Evolutionary conservation across 2,797 vertebrate genomes (phyloP).

Genomic region (Poeciliopsis infans): DNA sequence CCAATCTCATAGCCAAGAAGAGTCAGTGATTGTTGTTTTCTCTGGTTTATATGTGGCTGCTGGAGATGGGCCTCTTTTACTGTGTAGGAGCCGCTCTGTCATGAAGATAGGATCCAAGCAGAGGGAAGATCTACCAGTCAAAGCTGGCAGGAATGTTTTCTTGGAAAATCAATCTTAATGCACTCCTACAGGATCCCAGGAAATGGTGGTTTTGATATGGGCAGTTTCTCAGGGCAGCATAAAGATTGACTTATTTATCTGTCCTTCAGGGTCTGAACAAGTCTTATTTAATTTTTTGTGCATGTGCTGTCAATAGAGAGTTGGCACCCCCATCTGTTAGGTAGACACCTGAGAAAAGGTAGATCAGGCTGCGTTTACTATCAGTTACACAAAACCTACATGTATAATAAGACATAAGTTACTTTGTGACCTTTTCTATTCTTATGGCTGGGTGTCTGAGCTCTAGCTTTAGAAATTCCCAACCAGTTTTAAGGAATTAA

Average conservation of each 20-base stretch:
- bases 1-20: constrained; percentile 12
- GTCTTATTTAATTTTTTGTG: not conserved
- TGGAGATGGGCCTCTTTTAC: constrained; percentile 40
- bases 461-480: not conserved
- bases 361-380: not conserved
- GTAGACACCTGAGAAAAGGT: not conserved
- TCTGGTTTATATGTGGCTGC: constrained; percentile 31
- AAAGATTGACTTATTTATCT: not conserved
- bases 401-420: not conserved
- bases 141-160: constrained; percentile 84
- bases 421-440: not conserved
- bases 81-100: constrained; percentile 57
- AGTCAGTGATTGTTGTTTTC: constrained; percentile 21
- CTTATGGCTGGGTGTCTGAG: not conserved
- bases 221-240: not conserved
- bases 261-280: not conserved
- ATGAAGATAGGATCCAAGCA: constrained; percentile 78
- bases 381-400: not conserved
- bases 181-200: constrained; percentile 77
- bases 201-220: constrained; percentile 40
- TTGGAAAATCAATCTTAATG: constrained; percentile 85
- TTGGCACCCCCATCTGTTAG: not conserved
- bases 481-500: not conserved
- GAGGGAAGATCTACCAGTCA: constrained; percentile 79
- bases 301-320: not conserved